Conservation (phyloP, 2,797 vertebrate genomes). For the Sardinella longiceps region DNA sequence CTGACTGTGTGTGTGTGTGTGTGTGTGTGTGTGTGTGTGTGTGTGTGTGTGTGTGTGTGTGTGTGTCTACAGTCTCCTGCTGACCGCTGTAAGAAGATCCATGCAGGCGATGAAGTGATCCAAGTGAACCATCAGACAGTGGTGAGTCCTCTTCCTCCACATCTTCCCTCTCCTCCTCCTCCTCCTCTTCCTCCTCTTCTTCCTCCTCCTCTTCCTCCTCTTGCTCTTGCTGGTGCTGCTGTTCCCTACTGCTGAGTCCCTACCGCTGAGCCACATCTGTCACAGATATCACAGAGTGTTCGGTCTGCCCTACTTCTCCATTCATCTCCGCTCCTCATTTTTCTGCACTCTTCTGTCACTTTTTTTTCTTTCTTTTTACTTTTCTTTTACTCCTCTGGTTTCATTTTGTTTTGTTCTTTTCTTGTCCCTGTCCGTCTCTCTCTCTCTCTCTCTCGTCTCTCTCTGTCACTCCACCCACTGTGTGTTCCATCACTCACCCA, state of each 20-base stretch:
- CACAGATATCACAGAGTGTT: neutral
- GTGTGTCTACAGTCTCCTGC: slow-evolving; percentile 89
- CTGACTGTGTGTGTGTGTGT: slow-evolving; percentile 27
- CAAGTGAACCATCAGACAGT: slow-evolving; percentile 99
- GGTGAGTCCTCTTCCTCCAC: slow-evolving; percentile 70
- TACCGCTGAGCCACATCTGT: neutral
- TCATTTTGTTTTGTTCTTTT: neutral
- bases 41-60: slow-evolving; percentile 51
- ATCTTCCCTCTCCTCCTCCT: neutral
- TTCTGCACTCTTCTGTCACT: neutral
- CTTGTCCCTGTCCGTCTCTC: neutral
- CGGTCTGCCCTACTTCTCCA: neutral
- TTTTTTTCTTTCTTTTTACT: neutral
- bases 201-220: neutral
- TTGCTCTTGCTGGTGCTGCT: neutral
- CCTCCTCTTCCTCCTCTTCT: neutral
- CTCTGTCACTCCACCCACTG: neutral
- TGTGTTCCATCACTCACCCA: neutral
- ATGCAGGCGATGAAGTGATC: slow-evolving; percentile 98
- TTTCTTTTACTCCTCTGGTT: neutral
- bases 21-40: no score
- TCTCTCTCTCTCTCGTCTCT: neutral
- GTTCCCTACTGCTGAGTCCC: neutral
- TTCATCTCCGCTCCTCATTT: neutral
- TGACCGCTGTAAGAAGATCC: slow-evolving; percentile 99